Evolutionary conservation across 1,140 invertebrate species (phyloP), one percentile per base, ranked within the genome.

Genomic region (Oryzaephilus surinamensis): DNA sequence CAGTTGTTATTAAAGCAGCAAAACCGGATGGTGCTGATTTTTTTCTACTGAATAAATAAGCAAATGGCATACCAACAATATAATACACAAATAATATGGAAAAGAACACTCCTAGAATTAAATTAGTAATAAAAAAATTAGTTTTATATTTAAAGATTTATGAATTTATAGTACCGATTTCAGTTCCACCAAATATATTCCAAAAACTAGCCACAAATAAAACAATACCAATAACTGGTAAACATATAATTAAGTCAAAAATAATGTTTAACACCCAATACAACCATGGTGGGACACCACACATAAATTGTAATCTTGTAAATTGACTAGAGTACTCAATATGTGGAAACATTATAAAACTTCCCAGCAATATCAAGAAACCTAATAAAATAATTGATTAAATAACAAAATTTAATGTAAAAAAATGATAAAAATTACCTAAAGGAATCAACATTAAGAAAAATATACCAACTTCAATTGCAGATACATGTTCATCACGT

Each of bases 251-350:
- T n/a, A n/a, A 24, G 8, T 79, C 76, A 66, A 72, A 76, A 2
- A 69, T 29, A 38, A 70, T 70, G 11, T 63, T 70, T 2, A 67
- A 61, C 2, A 67, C 15, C 77, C 77, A 81, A 57, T 73, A 81
- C 0, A 61, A 56, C 2, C 64, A 33, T n/a, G 69, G 57, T 30
- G 62, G 51, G 4, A 75, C 67, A 10, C 78, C 77, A 43, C 73
- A 71, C 48, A 81, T 74, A 58, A 75, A 69, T 58, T 79, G 75
- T 11, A 81, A 54, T 48, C 79, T 73, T 49, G 76, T 76, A 8
- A 73, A 69, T 53, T 70, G 68, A 29, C 67, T 57, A n/a, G 52
- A 40, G 20, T 55, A 28, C 50, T 69, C 66, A 26, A 52, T 43
- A 12, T 62, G 45, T 0, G 75, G 66, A 43, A 74, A 75, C 12